Base-by-base conservation (phyloP, 2,888 invertebrate species). In the Nasonovia ribisnigri region DNA sequence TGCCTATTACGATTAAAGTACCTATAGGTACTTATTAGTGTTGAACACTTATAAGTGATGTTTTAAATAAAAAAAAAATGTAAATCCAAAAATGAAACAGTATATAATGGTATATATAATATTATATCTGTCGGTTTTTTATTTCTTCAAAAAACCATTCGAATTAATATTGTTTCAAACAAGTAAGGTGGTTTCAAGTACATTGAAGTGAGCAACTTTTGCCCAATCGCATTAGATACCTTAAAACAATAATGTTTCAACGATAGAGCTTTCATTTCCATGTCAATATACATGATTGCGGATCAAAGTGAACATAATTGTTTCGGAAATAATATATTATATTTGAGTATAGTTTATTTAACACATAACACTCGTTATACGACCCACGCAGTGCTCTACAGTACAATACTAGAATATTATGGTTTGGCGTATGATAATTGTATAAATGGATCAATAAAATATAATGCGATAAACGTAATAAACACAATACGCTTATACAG, bases 1-100 rank as follows among this genome's bases (percentile, higher is more conserved):
- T 54, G 26, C n/a, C 54, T 54, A 54, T 54, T 88, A 26, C 36
- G 54, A 88, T 88, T 36, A 88, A 54, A 88, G 42, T 88, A n/a
- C n/a, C n/a, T n/a, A 51, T 51, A 54, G 10, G 24, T 54, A 20
- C 48, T 42, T 54, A 42, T 36, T 54, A 24, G 42, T 42, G 36
- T 88, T 54, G 2, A 26, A 51, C 36, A 10, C 11, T 51, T 3
- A n/a, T n/a, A n/a, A n/a, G n/a, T n/a, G n/a, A n/a, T 54, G 36
- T 54, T 24, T 54, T 42, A 0, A 46, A 51, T 51, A 11, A 26
- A 42, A 88, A 54, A 42, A 42, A 54, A 54, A 4, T 88, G 20
- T 36, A 88, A 42, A 88, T 88, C 42, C 29, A 84, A 84, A 36
- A 42, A 26, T 13, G 4, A 42, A 54, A 88, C 26, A 43, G 11